Evolutionary conservation across 2,113 vertebrate genomes (phyloP).

Genomic region (Zootoca vivipara): DNA sequence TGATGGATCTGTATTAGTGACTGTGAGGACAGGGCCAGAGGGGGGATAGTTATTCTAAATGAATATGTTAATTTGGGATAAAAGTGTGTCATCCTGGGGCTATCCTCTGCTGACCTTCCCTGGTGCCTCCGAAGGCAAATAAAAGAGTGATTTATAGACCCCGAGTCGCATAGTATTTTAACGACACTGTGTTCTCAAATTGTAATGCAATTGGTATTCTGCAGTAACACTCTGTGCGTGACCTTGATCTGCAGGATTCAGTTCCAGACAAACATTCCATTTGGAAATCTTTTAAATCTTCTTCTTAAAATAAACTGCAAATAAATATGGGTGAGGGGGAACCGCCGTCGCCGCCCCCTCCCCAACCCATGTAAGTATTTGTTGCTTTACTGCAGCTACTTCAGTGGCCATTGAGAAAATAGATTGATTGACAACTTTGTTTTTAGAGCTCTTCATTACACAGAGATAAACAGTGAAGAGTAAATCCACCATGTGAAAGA

Average conservation of each 20-base stretch:
- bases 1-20: background rate
- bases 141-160: background rate
- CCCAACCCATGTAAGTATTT: constrained; percentile 17
- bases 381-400: constrained; percentile 11
- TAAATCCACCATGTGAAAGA: constrained; percentile 15
- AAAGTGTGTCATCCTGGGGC: background rate
- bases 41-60: background rate
- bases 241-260: background rate
- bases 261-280: constrained; percentile 5
- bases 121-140: background rate
- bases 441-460: constrained; percentile 43
- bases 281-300: constrained; percentile 16
- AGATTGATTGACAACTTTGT: constrained; percentile 21
- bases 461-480: constrained; percentile 37
- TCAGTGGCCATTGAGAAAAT: constrained; percentile 14
- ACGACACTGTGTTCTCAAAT: background rate
- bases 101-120: background rate
- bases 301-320: constrained; percentile 31
- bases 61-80: background rate
- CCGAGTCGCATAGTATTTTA: background rate
- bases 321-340: background rate
- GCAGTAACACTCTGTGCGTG: background rate
- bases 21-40: background rate
- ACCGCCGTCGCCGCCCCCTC: too few relatives aligned
- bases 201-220: background rate